These are phyloP conservation scores for Pseudolaguvia tuberculata DNA, from an alignment of 2,113 vertebrate species.

Conservation along the genomic window DNA sequence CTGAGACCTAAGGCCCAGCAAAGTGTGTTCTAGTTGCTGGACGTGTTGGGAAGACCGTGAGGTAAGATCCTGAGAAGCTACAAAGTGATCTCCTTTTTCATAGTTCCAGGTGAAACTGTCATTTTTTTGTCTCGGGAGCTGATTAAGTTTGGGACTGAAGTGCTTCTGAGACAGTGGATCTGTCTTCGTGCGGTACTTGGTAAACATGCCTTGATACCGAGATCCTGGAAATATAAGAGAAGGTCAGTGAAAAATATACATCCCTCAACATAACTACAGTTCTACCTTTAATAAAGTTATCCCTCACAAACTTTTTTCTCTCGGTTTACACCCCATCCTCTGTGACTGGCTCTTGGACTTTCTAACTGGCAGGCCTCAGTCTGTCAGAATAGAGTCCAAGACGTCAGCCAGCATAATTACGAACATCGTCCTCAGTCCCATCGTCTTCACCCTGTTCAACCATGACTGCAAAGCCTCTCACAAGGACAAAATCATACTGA, in stretches of 20 bases:
- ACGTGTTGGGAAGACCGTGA: conserved; percentile 59
- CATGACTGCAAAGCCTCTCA: too few relatives aligned
- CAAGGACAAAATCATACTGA: too few relatives aligned
- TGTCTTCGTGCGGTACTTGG: conserved; percentile 55
- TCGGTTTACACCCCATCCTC: too few relatives aligned
- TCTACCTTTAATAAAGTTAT: too few relatives aligned
- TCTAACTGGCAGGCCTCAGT: too few relatives aligned
- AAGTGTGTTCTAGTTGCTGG: conserved; percentile 54
- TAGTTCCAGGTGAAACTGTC: conserved; percentile 45
- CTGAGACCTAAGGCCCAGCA: conserved; percentile 54
- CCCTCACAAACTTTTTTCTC: too few relatives aligned
- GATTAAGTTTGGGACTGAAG: conserved; percentile 57
- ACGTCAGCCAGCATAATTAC: too few relatives aligned
- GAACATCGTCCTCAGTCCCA: too few relatives aligned
- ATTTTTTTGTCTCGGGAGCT: conserved; percentile 52
- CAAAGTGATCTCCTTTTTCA: conserved; percentile 54
- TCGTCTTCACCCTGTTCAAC: too few relatives aligned
- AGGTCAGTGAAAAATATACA: background rate
- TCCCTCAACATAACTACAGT: too few relatives aligned
- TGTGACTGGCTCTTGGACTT: too few relatives aligned
- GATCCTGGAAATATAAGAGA: conserved; percentile 31
- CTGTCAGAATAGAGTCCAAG: too few relatives aligned
- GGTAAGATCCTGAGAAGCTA: conserved; percentile 52
- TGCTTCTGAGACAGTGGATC: conserved; percentile 55
- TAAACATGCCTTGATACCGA: conserved; percentile 55